Conservation (phyloP, 2,797 vertebrate genomes). For the Lepidocolaptes lacrymiger region DNA sequence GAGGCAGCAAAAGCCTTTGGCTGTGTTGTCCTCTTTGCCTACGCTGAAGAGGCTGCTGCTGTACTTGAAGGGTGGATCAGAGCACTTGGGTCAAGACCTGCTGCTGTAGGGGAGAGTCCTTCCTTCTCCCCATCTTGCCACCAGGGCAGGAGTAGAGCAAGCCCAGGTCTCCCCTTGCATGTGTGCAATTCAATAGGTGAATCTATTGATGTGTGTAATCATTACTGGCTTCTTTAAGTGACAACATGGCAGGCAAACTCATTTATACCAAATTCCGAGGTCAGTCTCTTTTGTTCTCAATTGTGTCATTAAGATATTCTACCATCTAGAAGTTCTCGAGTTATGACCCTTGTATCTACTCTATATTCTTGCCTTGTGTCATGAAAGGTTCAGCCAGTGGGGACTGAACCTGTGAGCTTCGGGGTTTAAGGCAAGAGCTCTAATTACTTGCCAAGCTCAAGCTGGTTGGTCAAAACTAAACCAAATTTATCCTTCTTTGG, state of each 20-base stretch:
- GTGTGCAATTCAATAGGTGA: background rate
- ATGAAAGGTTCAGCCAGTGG: background rate
- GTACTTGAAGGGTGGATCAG: background rate
- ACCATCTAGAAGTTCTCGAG: background rate
- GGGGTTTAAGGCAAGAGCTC: background rate
- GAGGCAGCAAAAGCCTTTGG: background rate
- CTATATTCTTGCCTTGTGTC: background rate
- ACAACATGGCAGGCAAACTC: background rate
- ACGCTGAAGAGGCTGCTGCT: rapidly evolving
- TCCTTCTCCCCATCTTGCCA: background rate
- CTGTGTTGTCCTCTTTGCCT: rapidly evolving
- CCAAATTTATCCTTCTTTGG: background rate
- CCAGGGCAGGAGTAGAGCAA: background rate
- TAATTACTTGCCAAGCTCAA: background rate
- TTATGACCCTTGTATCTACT: background rate
- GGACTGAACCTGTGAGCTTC: background rate
- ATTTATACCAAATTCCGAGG: background rate
- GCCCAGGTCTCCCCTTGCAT: background rate
- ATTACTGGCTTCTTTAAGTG: background rate
- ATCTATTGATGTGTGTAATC: background rate
- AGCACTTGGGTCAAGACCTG: background rate
- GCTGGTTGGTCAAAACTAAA: background rate
- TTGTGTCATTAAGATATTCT: background rate
- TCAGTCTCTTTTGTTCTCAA: background rate
- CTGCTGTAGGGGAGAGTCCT: background rate